Evolutionary conservation across 1,140 invertebrate species (phyloP).

Genomic region (Diplogasteroides magnus): DNA sequence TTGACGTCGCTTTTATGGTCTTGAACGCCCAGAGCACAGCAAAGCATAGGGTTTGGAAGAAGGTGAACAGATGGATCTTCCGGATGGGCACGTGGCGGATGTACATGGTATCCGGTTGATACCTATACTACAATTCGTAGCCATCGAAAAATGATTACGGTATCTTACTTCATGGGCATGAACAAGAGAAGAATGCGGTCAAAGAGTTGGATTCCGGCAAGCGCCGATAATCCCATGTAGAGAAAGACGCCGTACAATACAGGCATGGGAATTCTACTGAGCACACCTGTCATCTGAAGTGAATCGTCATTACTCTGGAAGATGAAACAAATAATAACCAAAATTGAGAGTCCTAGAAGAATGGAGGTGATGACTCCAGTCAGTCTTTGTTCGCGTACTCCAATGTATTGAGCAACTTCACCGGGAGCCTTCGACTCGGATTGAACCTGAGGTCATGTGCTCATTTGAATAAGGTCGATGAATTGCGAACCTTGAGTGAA

Average conservation of each 20-base stretch:
- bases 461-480: too few species aligned
- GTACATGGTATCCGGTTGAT: constrained; percentile 97
- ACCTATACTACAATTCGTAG: constrained; percentile 57
- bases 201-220: constrained; percentile 77
- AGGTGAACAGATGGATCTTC: constrained; percentile 87
- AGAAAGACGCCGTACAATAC: constrained; percentile 92
- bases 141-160: neutral
- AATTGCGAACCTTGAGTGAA: constrained; percentile 71
- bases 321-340: too few species aligned
- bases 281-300: too few species aligned
- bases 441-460: constrained; percentile 59
- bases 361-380: constrained; percentile 90
- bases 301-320: neutral
- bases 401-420: constrained; percentile 92
- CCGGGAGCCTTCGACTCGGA: constrained; percentile 93
- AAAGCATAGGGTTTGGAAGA: constrained; percentile 84
- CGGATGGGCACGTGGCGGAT: constrained; percentile 86
- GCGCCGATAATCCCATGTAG: constrained; percentile 94
- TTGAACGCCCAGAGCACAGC: constrained; percentile 88
- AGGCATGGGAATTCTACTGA: constrained; percentile 80
- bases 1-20: constrained; percentile 85
- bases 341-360: constrained; percentile 87
- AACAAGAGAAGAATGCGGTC: constrained; percentile 89
- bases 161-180: constrained; percentile 80
- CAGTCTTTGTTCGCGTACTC: constrained; percentile 85